Evolutionary conservation across 1,140 invertebrate species (phyloP), one percentile per base, ranked within the genome.

Genomic region (Drosophila pandora): DNA sequence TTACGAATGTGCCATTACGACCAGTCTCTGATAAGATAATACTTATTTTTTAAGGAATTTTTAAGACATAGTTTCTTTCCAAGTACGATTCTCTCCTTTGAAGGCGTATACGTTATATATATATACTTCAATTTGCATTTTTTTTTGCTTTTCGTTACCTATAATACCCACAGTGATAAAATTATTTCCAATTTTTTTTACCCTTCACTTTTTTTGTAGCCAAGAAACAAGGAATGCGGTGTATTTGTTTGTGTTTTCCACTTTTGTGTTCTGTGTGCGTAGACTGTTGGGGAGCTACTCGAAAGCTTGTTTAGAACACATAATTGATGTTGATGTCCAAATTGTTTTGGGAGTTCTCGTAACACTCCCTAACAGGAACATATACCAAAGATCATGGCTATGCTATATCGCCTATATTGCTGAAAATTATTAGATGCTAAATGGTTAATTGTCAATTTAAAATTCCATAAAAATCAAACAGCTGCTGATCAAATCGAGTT

Each of bases 141-240:
- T 43, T 21, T 7, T 43, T 4, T 17, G 2, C 17, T 8, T 43
- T 43, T 43, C 6, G 41, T 7, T 9, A 43, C 41, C 41, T 9
- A 8, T 43, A 0, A 12, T 43, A 43, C 13, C 17, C 13, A 43
- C 41, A 17, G 41, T 43, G 41, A 43, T 43, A 43, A 43, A 67
- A 50, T 64, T 67, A 50, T 57, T 72, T 73, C 59, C 37, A 64
- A 72, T 67, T 70, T 73, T 62, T 79, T 64, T 68, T 55, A 75
- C 77, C 77, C 63, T 79, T 79, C 77, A 79, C 77, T 69, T 79
- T 79, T 79, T 63, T 39, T 28, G 41, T 43, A 59, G 69, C 50
- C 58, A 69, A 53, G 41, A 58, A 13, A 30, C 56, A 34, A 30
- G 63, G 65, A 69, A 69, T 69, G 65, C 43, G 64, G 50, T 69